Conservation (phyloP, 2,113 vertebrate genomes). For the Barnardius zonarius region DNA sequence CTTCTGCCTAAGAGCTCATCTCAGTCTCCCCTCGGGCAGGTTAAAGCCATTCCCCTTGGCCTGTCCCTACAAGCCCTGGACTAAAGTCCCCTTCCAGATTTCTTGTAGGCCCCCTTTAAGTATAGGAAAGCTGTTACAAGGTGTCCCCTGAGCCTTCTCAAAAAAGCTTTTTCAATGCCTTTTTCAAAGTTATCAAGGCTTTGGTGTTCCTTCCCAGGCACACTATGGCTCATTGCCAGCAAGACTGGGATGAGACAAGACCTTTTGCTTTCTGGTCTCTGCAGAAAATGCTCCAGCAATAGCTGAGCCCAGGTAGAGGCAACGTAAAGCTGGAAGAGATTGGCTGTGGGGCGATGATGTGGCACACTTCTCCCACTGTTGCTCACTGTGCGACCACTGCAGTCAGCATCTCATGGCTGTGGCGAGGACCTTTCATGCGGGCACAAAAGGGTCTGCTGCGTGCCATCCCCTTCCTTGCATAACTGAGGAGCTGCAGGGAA, state of each 20-base stretch:
- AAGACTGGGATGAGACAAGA: not conserved
- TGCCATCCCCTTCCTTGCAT: not conserved
- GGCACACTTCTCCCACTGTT: not conserved
- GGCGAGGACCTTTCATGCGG: rapidly evolving
- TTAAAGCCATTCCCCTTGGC: not conserved
- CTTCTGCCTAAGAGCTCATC: not conserved
- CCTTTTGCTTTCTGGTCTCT: not conserved
- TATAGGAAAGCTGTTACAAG: not conserved
- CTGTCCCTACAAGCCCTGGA: not conserved
- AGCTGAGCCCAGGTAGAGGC: not conserved
- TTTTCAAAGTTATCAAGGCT: not conserved
- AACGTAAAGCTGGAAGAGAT: not conserved
- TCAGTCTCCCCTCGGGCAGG: not conserved
- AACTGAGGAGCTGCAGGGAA: not conserved
- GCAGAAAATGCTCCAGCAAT: not conserved
- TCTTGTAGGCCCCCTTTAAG: not conserved
- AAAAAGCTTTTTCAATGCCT: not conserved
- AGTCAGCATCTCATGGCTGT: rapidly evolving
- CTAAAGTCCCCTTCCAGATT: not conserved
- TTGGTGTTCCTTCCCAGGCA: not conserved
- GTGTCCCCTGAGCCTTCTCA: not conserved
- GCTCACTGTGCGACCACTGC: not conserved
- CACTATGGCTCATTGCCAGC: not conserved
- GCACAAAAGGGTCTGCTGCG: not conserved
- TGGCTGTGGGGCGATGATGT: rapidly evolving